Conservation (phyloP, 1,140 invertebrate genomes). For the Pseudachorutes palmiensis region DNA sequence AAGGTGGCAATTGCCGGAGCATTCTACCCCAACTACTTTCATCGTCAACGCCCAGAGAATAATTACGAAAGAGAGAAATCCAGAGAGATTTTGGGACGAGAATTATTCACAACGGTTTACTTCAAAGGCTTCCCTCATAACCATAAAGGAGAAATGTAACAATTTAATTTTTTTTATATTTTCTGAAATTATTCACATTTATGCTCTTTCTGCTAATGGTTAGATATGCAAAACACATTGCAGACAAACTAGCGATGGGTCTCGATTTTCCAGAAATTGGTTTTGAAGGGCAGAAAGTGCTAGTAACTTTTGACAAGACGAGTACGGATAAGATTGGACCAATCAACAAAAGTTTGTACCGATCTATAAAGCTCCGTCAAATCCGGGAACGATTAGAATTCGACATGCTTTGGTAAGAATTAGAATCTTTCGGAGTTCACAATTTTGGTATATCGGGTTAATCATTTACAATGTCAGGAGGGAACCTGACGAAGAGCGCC, state of each 20-base stretch:
- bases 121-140: slow-evolving; percentile 58
- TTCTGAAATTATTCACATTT: slow-evolving; percentile 3
- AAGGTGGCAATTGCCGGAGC: slow-evolving; percentile 66
- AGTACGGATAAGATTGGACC: slow-evolving; percentile 31
- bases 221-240: slow-evolving; percentile 28
- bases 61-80: slow-evolving; percentile 55
- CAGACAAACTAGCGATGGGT: slow-evolving; percentile 20
- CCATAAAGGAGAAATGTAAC: slow-evolving; percentile 66
- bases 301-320: slow-evolving; percentile 26
- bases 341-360: slow-evolving; percentile 26
- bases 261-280: slow-evolving; percentile 23
- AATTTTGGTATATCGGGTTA: not conserved
- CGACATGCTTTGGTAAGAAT: slow-evolving; percentile 23
- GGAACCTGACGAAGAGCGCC: too few relatives aligned
- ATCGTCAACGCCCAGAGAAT: slow-evolving; percentile 45
- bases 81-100: slow-evolving; percentile 56
- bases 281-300: slow-evolving; percentile 33
- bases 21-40: slow-evolving; percentile 88
- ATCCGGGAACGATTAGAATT: slow-evolving; percentile 26
- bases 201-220: not conserved
- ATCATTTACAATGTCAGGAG: slow-evolving; percentile 7
- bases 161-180: slow-evolving; percentile 11
- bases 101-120: slow-evolving; percentile 69
- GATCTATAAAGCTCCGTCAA: slow-evolving; percentile 31
- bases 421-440: not conserved